phyloP scores from a whole-genome alignment of 2,888 invertebrate genomes.

The Cancer borealis region DNA sequence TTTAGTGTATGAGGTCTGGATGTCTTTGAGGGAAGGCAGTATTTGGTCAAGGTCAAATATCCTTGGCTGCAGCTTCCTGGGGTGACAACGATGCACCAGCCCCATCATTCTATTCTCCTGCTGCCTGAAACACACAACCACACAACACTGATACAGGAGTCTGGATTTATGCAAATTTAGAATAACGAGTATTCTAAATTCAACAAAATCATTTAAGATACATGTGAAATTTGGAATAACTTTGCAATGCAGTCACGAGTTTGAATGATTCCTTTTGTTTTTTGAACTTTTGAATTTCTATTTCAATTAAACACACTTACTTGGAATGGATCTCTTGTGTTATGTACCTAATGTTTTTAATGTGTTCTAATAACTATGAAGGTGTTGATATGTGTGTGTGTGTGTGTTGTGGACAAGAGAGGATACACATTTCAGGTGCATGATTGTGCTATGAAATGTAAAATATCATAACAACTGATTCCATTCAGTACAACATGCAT shows the following conservation, averaged over 20 bases:
- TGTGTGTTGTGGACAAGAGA: not conserved
- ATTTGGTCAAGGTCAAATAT: slow-evolving; percentile 86
- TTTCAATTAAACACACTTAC: no score
- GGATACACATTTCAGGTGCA: not conserved
- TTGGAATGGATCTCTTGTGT: no score
- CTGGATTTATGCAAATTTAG: no score
- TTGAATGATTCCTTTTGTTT: no score
- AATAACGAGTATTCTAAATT: no score
- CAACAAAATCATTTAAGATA: no score
- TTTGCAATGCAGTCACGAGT: no score
- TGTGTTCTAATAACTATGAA: not conserved
- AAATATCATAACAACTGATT: not conserved
- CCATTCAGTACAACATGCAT: not conserved
- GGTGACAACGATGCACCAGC: slow-evolving; percentile 86
- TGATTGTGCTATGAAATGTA: not conserved
- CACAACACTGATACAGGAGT: not conserved
- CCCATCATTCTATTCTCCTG: slow-evolving; percentile 86
- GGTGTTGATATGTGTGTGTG: not conserved
- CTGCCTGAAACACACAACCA: slow-evolving; percentile 54
- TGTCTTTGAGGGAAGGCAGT: slow-evolving; percentile 84
- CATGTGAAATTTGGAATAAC: no score
- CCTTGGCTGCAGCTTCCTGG: slow-evolving; percentile 83
- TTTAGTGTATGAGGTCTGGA: slow-evolving; percentile 85
- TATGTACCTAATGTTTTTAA: not conserved
- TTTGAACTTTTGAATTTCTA: no score